A percentile compares a stretch with the other conserved stretches of the same genome.
Evolutionary conservation across 2,113 vertebrate species (phyloP).

Genomic region (Nyctibius bracteatus): DNA sequence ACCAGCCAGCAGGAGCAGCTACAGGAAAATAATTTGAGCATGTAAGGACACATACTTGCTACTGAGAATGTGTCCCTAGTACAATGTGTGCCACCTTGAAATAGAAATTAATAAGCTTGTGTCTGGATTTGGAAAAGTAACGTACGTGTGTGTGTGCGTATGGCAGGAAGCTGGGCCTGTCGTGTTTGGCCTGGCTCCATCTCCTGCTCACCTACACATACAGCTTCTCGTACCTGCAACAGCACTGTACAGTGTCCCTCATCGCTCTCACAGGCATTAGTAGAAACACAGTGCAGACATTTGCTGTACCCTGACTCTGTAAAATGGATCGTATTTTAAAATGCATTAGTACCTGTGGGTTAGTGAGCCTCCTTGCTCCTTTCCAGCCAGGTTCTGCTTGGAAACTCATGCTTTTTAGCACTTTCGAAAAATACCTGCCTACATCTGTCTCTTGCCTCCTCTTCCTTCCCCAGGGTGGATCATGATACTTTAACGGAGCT

Average conservation of each 20-base stretch:
- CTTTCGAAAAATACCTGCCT: not conserved
- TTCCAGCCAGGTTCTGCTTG: not conserved
- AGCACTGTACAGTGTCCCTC: not conserved
- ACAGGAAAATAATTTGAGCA: not conserved
- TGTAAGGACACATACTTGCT: not conserved
- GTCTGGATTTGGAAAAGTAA: not conserved
- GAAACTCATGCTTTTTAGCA: slow-evolving; percentile 6
- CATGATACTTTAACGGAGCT: not conserved
- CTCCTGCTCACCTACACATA: not conserved
- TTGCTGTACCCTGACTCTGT: not conserved
- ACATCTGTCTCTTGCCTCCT: not conserved
- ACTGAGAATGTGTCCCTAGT: not conserved
- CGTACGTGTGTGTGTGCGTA: not conserved
- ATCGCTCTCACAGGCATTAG: not conserved
- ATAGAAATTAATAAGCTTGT: not conserved
- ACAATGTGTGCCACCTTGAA: not conserved
- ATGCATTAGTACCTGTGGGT: not conserved
- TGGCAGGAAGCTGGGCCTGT: not conserved
- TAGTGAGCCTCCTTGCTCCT: not conserved
- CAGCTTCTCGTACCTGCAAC: not conserved
- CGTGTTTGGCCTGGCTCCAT: not conserved
- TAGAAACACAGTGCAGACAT: not conserved
- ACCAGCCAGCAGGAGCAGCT: not conserved
- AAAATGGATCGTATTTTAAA: not conserved
- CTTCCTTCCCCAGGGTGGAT: not conserved